Evolutionary conservation across 2,113 vertebrate genomes (phyloP).

Genomic region (Calypte anna): DNA sequence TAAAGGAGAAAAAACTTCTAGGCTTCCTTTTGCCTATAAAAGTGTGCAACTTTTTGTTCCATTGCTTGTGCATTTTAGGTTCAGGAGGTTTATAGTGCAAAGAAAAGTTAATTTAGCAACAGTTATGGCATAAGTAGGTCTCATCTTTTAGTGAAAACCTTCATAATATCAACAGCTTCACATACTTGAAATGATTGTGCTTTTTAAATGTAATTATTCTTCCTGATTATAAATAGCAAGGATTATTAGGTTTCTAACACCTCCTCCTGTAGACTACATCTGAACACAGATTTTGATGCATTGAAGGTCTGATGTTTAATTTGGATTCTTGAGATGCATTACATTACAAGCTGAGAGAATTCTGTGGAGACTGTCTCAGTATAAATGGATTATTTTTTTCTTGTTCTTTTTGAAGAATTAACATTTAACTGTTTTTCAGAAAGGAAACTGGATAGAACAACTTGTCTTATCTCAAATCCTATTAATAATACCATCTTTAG

Average conservation of each 20-base stretch:
- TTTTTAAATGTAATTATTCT: neutral
- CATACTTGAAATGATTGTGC: neutral
- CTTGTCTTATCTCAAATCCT: neutral
- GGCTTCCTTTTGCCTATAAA: neutral
- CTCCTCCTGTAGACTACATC: neutral
- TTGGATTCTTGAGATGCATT: neutral
- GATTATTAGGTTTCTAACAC: neutral
- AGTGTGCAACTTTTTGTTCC: neutral
- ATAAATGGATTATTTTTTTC: neutral
- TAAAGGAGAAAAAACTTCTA: neutral
- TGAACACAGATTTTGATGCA: neutral
- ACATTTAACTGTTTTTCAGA: neutral
- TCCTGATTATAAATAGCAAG: neutral
- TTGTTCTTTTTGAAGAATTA: neutral
- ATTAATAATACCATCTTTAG: neutral
- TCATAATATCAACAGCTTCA: neutral
- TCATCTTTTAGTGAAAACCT: neutral
- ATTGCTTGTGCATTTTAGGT: neutral
- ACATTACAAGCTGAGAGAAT: neutral
- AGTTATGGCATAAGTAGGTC: neutral
- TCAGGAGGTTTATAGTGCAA: neutral
- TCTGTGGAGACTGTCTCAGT: neutral
- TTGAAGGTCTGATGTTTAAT: neutral
- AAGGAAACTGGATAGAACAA: neutral
- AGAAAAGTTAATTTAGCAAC: neutral